Base-by-base conservation (phyloP, 2,888 invertebrate genomes). In the Lasioglossum calceatum region DNA sequence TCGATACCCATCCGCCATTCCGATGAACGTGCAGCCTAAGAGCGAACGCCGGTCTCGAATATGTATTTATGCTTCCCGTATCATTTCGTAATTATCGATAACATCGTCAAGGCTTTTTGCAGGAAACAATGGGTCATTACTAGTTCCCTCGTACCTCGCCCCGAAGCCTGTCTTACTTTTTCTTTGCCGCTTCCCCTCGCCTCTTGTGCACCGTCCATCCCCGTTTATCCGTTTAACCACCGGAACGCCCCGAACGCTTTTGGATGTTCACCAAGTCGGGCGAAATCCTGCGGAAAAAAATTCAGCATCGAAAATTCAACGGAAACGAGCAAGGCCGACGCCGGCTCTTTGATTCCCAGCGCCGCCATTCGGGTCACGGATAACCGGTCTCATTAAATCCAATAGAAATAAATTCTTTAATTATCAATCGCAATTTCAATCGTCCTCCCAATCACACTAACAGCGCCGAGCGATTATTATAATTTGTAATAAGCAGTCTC, bases 11-110 rank as follows among this genome's bases (percentile, higher is more conserved):
- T 92, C 93, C 93, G 92, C 91, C 91, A 91, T 92, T 90, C 73
- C 87, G 89, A 91, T 90, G 90, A 91, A 91, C 92, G 90, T 92
- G 92, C 92, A 93, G 92, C 84, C 54, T 10, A 23, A 54, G n/a
- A 54, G 50, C 23, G 10, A 54, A n/a, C 54, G 54, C 54, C 75
- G 42, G 36, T 87, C 92, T 92, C 92, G 92, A 93, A 94, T 93
- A 93, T 93, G 93, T 94, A 94, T 94, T 95, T 94, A 94, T 93
- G 94, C 93, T 94, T 94, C 93, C 94, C 94, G 93, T 95, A 95
- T 95, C 95, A 95, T 95, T 95, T 94, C 93, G 94, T 94, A 95
- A 95, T 95, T 95, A 95, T 95, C 95, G 94, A 95, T 95, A 95
- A 94, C 94, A 95, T 94, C 95, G 94, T 94, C 95, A 94, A 95